phyloP scores from a whole-genome alignment of 2,113 vertebrate species.

The human region DNA sequence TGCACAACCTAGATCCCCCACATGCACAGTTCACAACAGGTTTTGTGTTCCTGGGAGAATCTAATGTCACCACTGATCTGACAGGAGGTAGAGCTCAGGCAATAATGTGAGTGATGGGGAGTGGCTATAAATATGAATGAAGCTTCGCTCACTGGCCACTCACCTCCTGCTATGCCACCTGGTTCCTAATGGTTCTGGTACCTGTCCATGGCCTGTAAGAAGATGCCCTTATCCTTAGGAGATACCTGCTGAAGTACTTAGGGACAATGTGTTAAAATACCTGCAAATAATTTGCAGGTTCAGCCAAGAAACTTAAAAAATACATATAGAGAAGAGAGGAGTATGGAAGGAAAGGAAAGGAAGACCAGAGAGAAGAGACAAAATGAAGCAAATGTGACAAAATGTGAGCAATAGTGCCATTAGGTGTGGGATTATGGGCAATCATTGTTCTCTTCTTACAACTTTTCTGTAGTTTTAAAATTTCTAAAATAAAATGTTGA shows the following conservation, averaged over 20 bases:
- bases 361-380: not conserved
- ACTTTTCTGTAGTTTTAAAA: not conserved
- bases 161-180: not conserved
- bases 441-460: not conserved
- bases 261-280: not conserved
- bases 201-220: not conserved
- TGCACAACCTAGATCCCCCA: too few relatives aligned
- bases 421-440: not conserved
- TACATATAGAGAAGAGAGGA: not conserved
- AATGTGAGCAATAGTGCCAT: not conserved
- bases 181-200: not conserved
- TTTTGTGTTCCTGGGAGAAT: too few relatives aligned
- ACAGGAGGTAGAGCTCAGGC: not conserved
- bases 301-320: not conserved
- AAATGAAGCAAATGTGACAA: conserved; percentile 8
- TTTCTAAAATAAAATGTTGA: not conserved
- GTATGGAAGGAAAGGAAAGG: not conserved
- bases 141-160: not conserved
- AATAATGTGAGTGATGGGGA: not conserved
- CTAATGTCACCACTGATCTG: too few relatives aligned
- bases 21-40: too few relatives aligned
- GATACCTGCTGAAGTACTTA: not conserved
- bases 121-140: not conserved
- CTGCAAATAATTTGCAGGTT: not conserved
- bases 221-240: not conserved